Evolutionary conservation across 2,888 invertebrate genomes (phyloP).

Genomic region (Andrena fulva): DNA sequence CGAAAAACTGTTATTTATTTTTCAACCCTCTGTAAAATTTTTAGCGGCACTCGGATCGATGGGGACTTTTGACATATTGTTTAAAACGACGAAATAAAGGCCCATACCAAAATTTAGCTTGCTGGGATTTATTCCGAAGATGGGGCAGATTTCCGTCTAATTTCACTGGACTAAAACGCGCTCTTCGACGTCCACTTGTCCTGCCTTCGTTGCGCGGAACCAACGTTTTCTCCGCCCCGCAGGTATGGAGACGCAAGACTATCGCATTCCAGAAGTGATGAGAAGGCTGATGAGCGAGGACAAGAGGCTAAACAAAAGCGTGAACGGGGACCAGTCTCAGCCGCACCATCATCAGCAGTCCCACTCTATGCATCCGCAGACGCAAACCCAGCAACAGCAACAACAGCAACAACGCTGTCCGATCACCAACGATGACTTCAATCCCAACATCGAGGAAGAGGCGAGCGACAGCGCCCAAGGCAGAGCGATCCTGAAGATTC

Average conservation of each 20-base stretch:
- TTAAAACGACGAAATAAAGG: no score
- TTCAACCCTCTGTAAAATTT: no score
- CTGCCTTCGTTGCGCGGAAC: not conserved
- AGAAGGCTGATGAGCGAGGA: conserved; percentile 87
- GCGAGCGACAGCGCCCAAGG: conserved; percentile 84
- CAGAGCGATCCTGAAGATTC: conserved; percentile 94
- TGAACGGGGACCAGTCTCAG: conserved; percentile 82
- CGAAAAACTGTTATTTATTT: no score
- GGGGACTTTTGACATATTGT: no score
- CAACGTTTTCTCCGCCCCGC: conserved; percentile 1
- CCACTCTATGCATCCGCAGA: conserved; percentile 76
- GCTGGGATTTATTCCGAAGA: no score
- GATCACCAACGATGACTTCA: conserved; percentile 85
- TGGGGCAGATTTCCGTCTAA: no score
- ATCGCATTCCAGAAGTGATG: conserved; percentile 86
- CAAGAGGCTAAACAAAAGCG: conserved; percentile 84
- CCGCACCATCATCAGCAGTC: conserved; percentile 75
- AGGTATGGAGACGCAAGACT: conserved; percentile 83
- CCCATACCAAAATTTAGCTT: no score
- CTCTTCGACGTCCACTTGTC: no score
- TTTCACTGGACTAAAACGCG: no score
- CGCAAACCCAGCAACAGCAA: conserved; percentile 74
- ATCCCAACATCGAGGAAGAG: conserved; percentile 83
- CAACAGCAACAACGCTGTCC: conserved; percentile 75
- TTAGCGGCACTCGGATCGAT: no score